phyloP scores from a whole-genome alignment of 2,113 vertebrate species.

The Mixornis gularis region DNA sequence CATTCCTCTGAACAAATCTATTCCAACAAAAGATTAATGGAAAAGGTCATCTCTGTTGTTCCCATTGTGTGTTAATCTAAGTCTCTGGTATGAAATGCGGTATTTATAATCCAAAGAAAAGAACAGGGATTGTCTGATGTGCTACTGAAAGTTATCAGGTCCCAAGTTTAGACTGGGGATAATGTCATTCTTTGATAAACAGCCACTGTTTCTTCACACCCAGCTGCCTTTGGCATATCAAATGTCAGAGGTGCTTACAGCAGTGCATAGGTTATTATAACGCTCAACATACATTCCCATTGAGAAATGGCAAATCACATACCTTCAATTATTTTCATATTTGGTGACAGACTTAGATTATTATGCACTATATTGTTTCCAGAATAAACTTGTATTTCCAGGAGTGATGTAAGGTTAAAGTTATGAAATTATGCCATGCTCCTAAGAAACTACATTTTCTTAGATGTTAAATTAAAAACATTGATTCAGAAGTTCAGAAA shows the following conservation, averaged over 20 bases:
- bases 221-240: conserved; percentile 40
- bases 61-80: not conserved
- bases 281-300: not conserved
- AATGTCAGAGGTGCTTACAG: conserved; percentile 14
- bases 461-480: not conserved
- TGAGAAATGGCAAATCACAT: not conserved
- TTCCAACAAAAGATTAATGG: not conserved
- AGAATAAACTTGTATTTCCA: not conserved
- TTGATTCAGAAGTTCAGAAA: not conserved
- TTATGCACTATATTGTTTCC: not conserved
- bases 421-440: not conserved
- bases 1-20: not conserved
- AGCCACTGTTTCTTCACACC: not conserved
- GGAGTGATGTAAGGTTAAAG: not conserved
- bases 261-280: not conserved
- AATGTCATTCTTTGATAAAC: conserved; percentile 33
- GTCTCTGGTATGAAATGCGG: not conserved
- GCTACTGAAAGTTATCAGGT: not conserved
- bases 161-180: conserved; percentile 10
- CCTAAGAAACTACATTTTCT: not conserved
- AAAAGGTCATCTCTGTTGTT: conserved; percentile 12
- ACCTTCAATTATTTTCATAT: not conserved
- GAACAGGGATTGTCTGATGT: not conserved
- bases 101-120: conserved; percentile 32
- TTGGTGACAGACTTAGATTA: not conserved